Evolutionary conservation across 2,113 vertebrate species (phyloP).

Genomic region (Gorsachius goisagi): DNA sequence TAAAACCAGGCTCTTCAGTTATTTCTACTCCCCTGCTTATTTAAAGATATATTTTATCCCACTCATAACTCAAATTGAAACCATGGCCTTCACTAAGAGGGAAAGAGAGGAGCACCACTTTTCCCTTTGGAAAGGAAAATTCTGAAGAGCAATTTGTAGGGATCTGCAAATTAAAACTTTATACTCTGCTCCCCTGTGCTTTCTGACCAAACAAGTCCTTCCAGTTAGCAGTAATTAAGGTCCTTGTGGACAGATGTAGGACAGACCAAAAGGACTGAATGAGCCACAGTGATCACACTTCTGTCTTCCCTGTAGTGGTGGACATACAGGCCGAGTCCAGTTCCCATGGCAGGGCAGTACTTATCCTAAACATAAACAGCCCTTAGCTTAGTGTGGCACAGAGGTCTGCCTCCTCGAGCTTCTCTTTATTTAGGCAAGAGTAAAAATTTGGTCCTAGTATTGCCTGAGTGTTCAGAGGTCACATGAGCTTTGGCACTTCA

Average conservation of each 20-base stretch:
- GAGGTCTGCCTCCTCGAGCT: neutral
- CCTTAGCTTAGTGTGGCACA: neutral
- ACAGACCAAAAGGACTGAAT: neutral
- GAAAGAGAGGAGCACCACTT: neutral
- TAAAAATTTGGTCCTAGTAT: neutral
- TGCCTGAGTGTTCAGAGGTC: neutral
- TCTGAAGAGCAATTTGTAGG: neutral
- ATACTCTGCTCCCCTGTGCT: neutral
- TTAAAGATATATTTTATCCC: neutral
- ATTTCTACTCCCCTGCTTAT: neutral
- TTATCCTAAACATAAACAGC: neutral
- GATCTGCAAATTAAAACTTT: neutral
- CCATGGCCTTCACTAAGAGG: accelerated
- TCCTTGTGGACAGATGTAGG: neutral
- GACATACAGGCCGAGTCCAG: accelerated
- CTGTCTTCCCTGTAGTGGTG: neutral
- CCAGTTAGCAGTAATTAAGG: neutral
- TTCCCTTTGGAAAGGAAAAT: neutral
- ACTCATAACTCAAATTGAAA: neutral
- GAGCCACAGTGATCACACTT: neutral
- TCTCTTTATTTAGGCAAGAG: neutral
- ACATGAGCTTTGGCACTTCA: neutral
- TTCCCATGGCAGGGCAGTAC: no score
- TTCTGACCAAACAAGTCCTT: neutral
- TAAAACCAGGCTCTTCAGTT: neutral